A percentile compares a stretch with the other conserved stretches of the same genome.
Evolutionary conservation across 2,888 invertebrate species (phyloP).

Genomic region (Synanthedon vespiformis): DNA sequence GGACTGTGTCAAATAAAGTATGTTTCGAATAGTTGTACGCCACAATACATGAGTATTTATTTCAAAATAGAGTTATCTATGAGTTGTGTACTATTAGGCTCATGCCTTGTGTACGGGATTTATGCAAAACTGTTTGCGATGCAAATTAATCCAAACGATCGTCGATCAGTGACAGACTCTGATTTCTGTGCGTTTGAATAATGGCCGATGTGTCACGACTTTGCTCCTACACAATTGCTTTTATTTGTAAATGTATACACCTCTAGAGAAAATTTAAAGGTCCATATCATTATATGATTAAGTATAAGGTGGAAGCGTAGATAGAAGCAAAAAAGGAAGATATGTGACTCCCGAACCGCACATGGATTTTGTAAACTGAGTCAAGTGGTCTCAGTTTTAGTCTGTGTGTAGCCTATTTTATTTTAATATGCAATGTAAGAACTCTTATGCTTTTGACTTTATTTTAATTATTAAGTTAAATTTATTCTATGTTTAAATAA

Average conservation of each 20-base stretch:
- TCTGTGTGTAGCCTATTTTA: too few species aligned
- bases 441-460: too few species aligned
- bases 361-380: too few species aligned
- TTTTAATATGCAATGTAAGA: too few species aligned
- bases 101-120: constrained; percentile 27
- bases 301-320: too few species aligned
- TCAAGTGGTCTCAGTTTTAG: too few species aligned
- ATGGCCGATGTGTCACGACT: constrained; percentile 25
- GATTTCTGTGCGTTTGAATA: constrained; percentile 42
- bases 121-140: constrained; percentile 41
- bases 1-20: background rate
- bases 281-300: too few species aligned
- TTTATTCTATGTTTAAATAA: too few species aligned
- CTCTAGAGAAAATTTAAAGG: too few species aligned
- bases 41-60: background rate
- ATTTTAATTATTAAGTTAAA: too few species aligned
- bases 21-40: background rate
- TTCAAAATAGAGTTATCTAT: background rate
- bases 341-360: too few species aligned
- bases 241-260: background rate
- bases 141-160: constrained; percentile 42
- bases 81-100: constrained; percentile 20
- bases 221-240: constrained; percentile 28
- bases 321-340: too few species aligned
- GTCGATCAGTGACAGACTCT: constrained; percentile 45